Conservation (phyloP, 2,797 vertebrate species). For the Tenualosa ilisha region DNA sequence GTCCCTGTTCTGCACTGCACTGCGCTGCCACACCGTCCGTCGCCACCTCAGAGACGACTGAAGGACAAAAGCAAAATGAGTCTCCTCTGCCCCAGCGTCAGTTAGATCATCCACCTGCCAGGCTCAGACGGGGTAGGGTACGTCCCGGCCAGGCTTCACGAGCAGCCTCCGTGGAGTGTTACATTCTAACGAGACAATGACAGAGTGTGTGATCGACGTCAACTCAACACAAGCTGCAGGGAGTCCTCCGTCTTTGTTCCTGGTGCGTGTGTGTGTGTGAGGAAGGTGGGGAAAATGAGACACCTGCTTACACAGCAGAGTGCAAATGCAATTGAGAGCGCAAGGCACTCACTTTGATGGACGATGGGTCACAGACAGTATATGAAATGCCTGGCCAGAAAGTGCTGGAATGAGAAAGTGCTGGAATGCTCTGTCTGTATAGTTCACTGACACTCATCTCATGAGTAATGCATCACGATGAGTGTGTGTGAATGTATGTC, state of each 20-base stretch:
- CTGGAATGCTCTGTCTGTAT: neutral
- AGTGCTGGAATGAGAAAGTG: neutral
- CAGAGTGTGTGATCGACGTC: neutral
- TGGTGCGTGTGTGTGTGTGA: neutral
- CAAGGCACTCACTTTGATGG: neutral
- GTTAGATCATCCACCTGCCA: neutral
- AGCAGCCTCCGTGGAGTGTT: neutral
- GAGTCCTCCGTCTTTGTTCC: neutral
- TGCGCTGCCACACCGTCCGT: neutral
- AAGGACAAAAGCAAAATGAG: conserved; percentile 5
- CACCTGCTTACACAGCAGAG: neutral
- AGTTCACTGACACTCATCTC: neutral
- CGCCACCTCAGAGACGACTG: neutral
- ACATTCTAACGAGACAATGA: neutral
- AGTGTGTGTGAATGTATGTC: neutral
- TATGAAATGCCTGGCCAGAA: neutral
- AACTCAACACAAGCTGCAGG: too few species aligned
- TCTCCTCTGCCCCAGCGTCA: neutral
- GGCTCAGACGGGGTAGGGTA: neutral
- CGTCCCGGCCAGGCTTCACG: neutral
- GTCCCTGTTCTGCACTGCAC: too few species aligned
- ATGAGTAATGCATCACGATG: neutral
- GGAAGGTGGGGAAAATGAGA: neutral
- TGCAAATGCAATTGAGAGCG: neutral
- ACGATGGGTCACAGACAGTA: neutral